Evolutionary conservation across 2,888 invertebrate species (phyloP), one percentile per base, ranked within the genome.

Genomic region (Patella caerulea): DNA sequence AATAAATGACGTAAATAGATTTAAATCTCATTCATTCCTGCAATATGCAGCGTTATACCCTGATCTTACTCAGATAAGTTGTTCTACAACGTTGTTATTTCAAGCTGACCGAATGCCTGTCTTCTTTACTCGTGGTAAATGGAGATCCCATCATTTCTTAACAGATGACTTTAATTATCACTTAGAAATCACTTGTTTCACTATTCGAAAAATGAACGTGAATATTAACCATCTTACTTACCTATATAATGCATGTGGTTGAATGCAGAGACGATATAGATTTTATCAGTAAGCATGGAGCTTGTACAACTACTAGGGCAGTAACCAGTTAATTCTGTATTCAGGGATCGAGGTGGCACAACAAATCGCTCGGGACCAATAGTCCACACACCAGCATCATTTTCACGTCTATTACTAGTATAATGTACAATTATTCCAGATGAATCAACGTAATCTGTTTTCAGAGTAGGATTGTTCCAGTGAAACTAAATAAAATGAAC

Each of bases 241-340:
- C 87, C 87, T 59, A 86, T 34, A 54, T 84, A 84, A 72, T 87
- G 87, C 87, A 87, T 87, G 74, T 87, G 86, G 72, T 86, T 85
- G 11, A 79, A 14, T 11, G 81, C 85, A 4, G 72, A 72, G 17
- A 81, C 77, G 3, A 87, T 72, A 56, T 82, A 70, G 15, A 86
- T 76, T 0, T 80, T 54, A 4, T 55, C 79, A 14, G 34, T 76
- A 76, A 85, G 76, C 1, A 79, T 17, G 19, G 69, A 17, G 24
- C 59, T 72, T 24, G 80, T 81, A 59, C 81, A 82, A 7, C 73
- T 52, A 54, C 45, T 52, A 7, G 79, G 29, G 69, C 84, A 84
- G 1, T 69, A 72, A 0, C 72, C 75, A 4, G 65, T 52, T 2
- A 77, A 75, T 52, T 71, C 74, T 24, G 78, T 73, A 45, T 70